Evolutionary conservation across 2,113 vertebrate species (phyloP), one percentile per base, ranked within the genome.

Genomic region (Chaenocephalus aceratus): DNA sequence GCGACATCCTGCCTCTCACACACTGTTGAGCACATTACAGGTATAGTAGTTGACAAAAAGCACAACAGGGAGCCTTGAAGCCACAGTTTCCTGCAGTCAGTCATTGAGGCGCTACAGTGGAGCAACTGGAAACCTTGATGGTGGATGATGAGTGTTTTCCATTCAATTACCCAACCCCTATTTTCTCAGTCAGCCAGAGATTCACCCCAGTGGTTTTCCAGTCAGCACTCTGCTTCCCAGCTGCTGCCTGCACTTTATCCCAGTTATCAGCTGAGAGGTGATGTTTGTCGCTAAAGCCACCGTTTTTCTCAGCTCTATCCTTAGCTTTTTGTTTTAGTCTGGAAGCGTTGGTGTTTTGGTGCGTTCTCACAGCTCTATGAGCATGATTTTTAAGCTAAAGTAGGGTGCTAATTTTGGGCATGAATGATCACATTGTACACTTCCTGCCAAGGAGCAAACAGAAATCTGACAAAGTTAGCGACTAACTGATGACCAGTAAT

Each of bases 121-220:
- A 79, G 62, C 63, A 56, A 80, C 66, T 74, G 73, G 83, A 86
- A 56, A 72, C 69, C 63, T 72, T 66, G 49, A 82, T 82, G 63
- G 61, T 53, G 66, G 71, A 83, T 85, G 77, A 88, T 81, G 57
- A 82, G 77, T 46, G 56, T 63, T 87, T 79, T 88, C 78, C 77
- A 74, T 80, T 84, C 79, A 86, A 84, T 90, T 87, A 87, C 70
- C 73, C 23, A 60, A 61, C 60, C 73, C 48, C 15, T 61, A 79
- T 81, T 90, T 80, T 70, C 36, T 5, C 44, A 45, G 71, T 45
- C 61, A 79, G 61, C 46, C 21, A 10, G 41, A 56, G 75, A 87
- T 81, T 80, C 71, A 78, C 26, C 51, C 45, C 21, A 70, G 71
- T 2, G 6, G 65, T 78, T 84, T 70, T 84, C 26, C 62, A 79